phyloP scores from a whole-genome alignment of 1,140 invertebrate species.

The Streblospio benedicti region DNA sequence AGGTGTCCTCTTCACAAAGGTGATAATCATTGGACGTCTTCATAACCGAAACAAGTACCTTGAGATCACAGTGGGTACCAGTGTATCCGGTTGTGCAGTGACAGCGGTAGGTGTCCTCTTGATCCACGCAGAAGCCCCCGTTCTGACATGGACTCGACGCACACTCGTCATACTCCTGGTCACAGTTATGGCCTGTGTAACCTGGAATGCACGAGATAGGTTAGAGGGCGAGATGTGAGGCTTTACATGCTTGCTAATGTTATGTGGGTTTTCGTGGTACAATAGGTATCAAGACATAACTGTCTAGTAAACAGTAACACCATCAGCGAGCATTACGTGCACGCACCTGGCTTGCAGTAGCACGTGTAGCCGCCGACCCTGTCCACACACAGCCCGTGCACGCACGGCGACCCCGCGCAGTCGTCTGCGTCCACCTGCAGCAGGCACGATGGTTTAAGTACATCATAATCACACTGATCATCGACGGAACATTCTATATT shows the following conservation, averaged over 20 bases:
- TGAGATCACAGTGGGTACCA: neutral
- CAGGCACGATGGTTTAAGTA: too few species aligned
- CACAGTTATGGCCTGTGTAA: conserved; percentile 16
- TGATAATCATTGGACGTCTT: neutral
- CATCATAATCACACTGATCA: too few species aligned
- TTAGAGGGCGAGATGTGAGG: too few species aligned
- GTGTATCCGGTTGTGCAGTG: neutral
- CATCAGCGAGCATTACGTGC: too few species aligned
- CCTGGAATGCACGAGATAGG: neutral
- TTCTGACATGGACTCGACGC: conserved; percentile 67
- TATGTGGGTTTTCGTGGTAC: too few species aligned
- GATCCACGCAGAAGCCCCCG: conserved; percentile 31
- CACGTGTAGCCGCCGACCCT: conserved; percentile 12
- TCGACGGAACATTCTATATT: too few species aligned
- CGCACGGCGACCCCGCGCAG: conserved; percentile 15
- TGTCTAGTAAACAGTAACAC: too few species aligned
- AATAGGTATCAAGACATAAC: too few species aligned
- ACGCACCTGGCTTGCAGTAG: conserved; percentile 10
- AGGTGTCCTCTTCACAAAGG: neutral
- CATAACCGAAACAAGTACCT: neutral
- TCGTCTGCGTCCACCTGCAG: too few species aligned
- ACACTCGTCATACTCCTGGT: conserved; percentile 48
- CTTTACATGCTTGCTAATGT: too few species aligned
- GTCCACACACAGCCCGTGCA: conserved; percentile 16
- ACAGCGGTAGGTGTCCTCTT: neutral